Conservation (phyloP, 2,797 vertebrate genomes). For the Buceros bicornis region DNA sequence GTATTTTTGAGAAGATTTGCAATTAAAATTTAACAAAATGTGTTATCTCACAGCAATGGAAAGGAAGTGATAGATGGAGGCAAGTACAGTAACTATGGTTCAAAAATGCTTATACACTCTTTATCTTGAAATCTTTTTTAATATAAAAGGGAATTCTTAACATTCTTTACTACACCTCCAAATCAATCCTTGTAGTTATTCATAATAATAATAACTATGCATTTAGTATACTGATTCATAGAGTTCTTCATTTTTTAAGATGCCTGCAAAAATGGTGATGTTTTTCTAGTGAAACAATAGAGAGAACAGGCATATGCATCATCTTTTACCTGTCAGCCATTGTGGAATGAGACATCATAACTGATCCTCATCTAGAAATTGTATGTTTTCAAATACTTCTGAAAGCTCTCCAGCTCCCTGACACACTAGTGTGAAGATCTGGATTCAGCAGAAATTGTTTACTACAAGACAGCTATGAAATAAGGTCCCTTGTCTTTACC, state of each 20-base stretch:
- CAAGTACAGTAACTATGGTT: not conserved
- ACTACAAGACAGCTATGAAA: fast-evolving
- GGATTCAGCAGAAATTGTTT: not conserved
- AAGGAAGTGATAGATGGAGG: not conserved
- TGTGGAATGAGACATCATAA: not conserved
- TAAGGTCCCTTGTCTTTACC: not conserved
- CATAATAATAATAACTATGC: not conserved
- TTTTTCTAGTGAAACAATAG: not conserved
- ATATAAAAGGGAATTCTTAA: not conserved
- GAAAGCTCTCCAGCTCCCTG: not conserved
- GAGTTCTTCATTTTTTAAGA: not conserved
- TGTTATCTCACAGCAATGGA: not conserved
- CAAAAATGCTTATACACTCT: not conserved
- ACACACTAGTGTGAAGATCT: not conserved
- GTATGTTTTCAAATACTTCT: not conserved
- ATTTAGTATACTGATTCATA: not conserved
- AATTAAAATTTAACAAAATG: not conserved
- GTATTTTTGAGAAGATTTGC: not conserved
- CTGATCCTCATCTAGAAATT: not conserved
- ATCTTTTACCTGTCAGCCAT: not conserved
- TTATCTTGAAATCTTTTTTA: not conserved
- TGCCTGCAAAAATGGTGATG: not conserved
- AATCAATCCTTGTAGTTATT: not conserved
- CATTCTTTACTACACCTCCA: not conserved
- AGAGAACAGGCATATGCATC: not conserved